These are phyloP conservation scores for Leuciscus idus DNA, from an alignment of 2,113 vertebrate species.

Conservation along the genomic window DNA sequence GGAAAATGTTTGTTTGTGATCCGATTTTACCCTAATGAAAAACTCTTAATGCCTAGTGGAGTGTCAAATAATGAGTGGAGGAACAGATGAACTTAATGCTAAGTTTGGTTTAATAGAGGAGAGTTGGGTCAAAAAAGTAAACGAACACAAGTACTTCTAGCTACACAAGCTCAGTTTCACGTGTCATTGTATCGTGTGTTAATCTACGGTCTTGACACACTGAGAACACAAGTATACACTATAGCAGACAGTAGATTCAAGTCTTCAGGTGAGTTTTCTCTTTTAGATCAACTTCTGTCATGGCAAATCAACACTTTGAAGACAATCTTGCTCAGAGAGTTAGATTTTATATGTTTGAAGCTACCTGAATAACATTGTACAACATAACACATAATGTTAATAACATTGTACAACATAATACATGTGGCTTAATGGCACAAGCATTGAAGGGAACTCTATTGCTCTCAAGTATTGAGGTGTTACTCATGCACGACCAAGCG, in stretches of 20 bases:
- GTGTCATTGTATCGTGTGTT: not conserved
- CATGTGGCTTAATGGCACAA: not conserved
- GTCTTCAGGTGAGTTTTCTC: not conserved
- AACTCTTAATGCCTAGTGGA: not conserved
- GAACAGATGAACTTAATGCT: not conserved
- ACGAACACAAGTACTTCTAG: not conserved
- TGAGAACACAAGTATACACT: not conserved
- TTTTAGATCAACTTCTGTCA: not conserved
- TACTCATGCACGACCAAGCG: not conserved
- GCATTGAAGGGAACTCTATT: not conserved
- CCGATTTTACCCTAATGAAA: not conserved
- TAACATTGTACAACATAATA: too few species aligned
- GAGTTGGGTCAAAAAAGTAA: not conserved
- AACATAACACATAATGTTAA: too few species aligned
- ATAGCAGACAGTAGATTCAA: not conserved
- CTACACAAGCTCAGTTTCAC: not conserved
- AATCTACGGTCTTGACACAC: not conserved
- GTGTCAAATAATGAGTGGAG: not conserved
- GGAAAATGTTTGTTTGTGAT: not conserved
- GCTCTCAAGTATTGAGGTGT: not conserved
- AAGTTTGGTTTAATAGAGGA: not conserved
- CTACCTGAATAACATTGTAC: too few species aligned
- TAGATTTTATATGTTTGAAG: not conserved
- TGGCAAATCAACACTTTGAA: not conserved
- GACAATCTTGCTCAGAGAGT: not conserved